Evolutionary conservation across 2,888 invertebrate genomes (phyloP), one percentile per base, ranked within the genome.

Genomic region (Stomorhina lunata): DNA sequence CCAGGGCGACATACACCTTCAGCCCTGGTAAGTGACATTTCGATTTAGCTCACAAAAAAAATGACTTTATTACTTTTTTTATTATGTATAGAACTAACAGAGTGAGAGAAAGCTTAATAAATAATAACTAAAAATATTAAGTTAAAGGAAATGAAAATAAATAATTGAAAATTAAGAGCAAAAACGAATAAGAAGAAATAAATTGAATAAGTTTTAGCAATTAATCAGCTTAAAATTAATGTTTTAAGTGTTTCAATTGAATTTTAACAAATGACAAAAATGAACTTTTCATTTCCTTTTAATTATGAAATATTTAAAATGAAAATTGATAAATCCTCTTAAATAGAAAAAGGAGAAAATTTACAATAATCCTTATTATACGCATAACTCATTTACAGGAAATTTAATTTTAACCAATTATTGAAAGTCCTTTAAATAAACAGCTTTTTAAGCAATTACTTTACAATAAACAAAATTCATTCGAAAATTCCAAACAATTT

Each of bases 141-240:
- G 43, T 2, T 17, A 43, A 63, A 63, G 25, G n/a, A 63, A 40
- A 63, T 63, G 40, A 27, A 63, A 43, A 27, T 63, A 12, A 22
- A 43, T 27, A n/a, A 43, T 10, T 12, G 10, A 40, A 40, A 45
- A 3, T 32, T n/a, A n/a, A 1, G 6, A 45, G 17, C 6, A 29
- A 17, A 59, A 57, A 45, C 5, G 15, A 22, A 59, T 27, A 25
- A 25, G 75, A 34, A 71, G n/a, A n/a, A n/a, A n/a, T 63, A 43
- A 55, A 71, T 88, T 88, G 89, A 89, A 88, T 89, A 89, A 88
- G 88, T 88, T 88, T 88, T 88, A 88, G 88, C 88, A 88, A 88
- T 88, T 89, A 89, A 89, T 88, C 89, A 88, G 88, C 89, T 88
- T 88, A 63, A 88, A 88, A 88, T 88, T 65, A 89, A 88, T 88